Percentiles rank a stretch among this genome's conserved stretches.
These are phyloP conservation scores for Ficedula albicollis DNA, from an alignment of 2,797 vertebrate genomes.

Conservation along the genomic window DNA sequence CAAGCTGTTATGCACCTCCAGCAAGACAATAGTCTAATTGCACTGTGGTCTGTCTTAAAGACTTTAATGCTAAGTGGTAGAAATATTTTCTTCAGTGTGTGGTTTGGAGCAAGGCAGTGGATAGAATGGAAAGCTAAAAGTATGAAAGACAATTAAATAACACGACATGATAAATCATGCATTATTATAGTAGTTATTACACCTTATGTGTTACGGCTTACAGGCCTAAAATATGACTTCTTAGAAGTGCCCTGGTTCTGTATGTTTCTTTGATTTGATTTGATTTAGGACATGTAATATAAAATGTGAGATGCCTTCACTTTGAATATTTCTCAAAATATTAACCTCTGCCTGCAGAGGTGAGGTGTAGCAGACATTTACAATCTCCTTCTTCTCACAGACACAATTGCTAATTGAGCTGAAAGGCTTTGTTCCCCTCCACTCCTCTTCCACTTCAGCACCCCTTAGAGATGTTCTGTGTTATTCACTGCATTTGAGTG, in stretches of 20 bases:
- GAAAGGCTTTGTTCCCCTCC: background rate
- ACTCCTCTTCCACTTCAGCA: accelerated
- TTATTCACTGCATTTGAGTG: background rate
- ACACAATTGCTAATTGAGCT: background rate
- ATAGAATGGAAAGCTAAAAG: conserved; percentile 61
- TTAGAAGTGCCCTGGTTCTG: background rate
- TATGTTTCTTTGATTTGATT: background rate
- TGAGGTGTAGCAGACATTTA: background rate
- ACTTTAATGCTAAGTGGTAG: conserved; percentile 53
- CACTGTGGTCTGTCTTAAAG: conserved; percentile 65
- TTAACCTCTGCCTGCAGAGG: background rate
- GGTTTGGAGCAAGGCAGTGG: conserved; percentile 62
- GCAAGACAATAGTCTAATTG: conserved; percentile 62
- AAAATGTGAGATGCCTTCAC: background rate
- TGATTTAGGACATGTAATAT: background rate
- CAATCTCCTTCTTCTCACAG: background rate
- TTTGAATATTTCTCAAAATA: background rate
- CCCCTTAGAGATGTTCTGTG: background rate
- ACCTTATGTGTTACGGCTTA: background rate
- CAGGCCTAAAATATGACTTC: background rate
- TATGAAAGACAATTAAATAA: conserved; percentile 54
- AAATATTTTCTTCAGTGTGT: conserved; percentile 65
- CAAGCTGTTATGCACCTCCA: conserved; percentile 52
- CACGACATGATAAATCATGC: conserved; percentile 16
- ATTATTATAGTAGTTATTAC: conserved; percentile 27